Base-by-base conservation (phyloP, 2,888 invertebrate species). In the Volucella inflata region DNA sequence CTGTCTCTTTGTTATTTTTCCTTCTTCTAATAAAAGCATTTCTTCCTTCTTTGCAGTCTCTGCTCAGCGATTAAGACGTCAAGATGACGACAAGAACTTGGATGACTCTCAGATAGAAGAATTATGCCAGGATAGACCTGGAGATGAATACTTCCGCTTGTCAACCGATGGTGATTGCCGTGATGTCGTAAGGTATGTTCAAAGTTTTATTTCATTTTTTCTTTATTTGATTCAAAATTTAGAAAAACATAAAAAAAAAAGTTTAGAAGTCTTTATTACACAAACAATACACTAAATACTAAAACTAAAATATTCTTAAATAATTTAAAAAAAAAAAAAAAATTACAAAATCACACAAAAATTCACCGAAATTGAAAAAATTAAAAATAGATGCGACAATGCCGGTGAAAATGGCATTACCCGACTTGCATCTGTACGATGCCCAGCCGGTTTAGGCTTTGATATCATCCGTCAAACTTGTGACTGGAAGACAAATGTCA, bases 401-500 rank as follows among this genome's bases (percentile, higher is more conserved):
- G 97, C 97, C 91, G 96, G 95, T 91, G 96, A 97, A 93, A 96
- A 95, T 93, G 96, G 96, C 90, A 95, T 95, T 90, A 96, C 96
- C 91, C 95, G 98, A 92, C 94, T 98, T 93, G 97, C 98, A 90
- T 95, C 96, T 88, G 97, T 98, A 91, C 94, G 96, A 91, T 98
- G 98, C 93, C 97, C 98, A 90, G 95, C 94, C 91, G 96, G 97
- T 93, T 94, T 98, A 92, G 97, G 96, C 91, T 98, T 98, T 94
- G 98, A 98, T 95, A 96, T 98, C 93, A 95, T 96, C 93, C 95
- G 97, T 91, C 98, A 98, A 94, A 98, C 97, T 90, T 98, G 98
- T 94, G 97, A 98, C 94, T 98, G 98, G 98, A 98, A 96, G 95
- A 95, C 97, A 92, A 95, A 97, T 94, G 98, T 98, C 94, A 97